These are phyloP conservation scores for Theretra japonica DNA, from an alignment of 2,888 invertebrate species.

Conservation along the genomic window DNA sequence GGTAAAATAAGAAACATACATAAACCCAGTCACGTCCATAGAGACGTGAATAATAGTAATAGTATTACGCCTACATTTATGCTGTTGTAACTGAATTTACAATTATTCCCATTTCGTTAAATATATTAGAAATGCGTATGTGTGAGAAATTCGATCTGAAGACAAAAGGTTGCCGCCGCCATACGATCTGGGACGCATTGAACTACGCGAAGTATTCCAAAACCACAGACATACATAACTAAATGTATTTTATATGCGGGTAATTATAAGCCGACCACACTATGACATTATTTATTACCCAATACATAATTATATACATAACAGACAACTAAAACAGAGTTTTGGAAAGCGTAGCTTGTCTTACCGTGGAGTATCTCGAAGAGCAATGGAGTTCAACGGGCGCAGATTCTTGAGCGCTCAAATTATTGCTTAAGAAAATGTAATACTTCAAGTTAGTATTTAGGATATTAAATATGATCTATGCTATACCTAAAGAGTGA, in stretches of 20 bases:
- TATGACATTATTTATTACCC: neutral
- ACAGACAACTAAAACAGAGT: neutral
- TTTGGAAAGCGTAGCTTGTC: neutral
- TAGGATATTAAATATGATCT: neutral
- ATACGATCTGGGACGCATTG: slow-evolving; percentile 4
- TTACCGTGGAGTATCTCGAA: neutral
- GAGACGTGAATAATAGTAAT: neutral
- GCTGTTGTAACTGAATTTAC: neutral
- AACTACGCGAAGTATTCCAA: slow-evolving; percentile 5
- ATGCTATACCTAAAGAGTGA: too few relatives aligned
- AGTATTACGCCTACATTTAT: neutral
- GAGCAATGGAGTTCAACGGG: slow-evolving; percentile 26
- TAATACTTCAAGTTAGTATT: neutral
- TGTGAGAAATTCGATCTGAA: slow-evolving; percentile 13
- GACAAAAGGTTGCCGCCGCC: slow-evolving; percentile 9
- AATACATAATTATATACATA: neutral
- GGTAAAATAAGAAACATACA: neutral
- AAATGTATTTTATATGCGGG: neutral
- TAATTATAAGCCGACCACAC: neutral
- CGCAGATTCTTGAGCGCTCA: neutral
- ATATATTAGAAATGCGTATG: neutral
- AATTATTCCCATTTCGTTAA: neutral
- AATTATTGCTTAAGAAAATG: neutral
- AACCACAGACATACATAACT: slow-evolving; percentile 6
- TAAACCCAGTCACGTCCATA: neutral